Evolutionary conservation across 2,113 vertebrate species (phyloP).

Genomic region (Vidua macroura): DNA sequence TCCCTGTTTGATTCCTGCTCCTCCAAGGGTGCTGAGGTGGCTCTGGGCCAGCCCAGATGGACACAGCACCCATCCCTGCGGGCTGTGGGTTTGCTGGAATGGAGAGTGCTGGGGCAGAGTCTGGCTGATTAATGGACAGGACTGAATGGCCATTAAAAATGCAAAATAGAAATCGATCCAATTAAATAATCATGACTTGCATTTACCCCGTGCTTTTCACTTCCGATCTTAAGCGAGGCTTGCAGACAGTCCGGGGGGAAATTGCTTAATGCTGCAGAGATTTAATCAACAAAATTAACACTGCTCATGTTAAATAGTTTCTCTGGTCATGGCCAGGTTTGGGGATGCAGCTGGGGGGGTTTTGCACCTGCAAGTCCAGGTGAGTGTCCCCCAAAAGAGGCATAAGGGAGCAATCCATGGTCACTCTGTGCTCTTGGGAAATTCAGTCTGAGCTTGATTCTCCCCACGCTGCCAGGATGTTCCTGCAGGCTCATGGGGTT

Average conservation of each 20-base stretch:
- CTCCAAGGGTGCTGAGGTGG: not conserved
- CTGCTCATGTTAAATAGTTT: not conserved
- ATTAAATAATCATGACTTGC: constrained; percentile 3
- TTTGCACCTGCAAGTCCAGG: not conserved
- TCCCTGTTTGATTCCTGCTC: not conserved
- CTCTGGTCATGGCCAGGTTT: not conserved
- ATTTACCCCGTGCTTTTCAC: not conserved
- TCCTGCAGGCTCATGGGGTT: not conserved
- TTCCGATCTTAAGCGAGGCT: not conserved
- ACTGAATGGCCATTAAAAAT: not conserved
- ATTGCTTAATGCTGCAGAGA: not conserved
- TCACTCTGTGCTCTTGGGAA: not conserved
- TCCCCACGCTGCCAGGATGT: not conserved
- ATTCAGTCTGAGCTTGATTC: rapidly evolving
- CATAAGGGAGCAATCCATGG: not conserved
- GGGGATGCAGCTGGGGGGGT: not conserved
- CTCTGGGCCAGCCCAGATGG: not conserved
- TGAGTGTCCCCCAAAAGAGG: not conserved
- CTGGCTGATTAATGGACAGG: not conserved
- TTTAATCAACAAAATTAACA: not conserved
- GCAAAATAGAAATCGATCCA: not conserved
- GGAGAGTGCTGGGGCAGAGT: not conserved
- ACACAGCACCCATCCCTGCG: rapidly evolving
- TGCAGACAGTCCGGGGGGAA: not conserved
- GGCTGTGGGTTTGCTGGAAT: not conserved